Base-by-base conservation (phyloP, 2,888 invertebrate genomes). In the Salticus scenicus region DNA sequence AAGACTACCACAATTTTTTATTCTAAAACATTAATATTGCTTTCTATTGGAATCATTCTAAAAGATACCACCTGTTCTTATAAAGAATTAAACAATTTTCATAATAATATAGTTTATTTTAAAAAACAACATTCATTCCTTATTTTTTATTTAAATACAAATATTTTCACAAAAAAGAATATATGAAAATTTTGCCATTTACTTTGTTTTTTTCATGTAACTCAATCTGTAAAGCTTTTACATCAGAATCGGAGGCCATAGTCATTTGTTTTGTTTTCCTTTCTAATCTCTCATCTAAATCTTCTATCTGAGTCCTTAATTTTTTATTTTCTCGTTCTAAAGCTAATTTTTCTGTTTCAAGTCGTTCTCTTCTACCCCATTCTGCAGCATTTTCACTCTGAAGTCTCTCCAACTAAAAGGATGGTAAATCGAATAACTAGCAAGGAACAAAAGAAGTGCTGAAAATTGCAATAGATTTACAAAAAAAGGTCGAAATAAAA, bases 311-410 rank as follows among this genome's bases (percentile, higher is more conserved):
- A 24, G 91, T 91, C 31, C 92, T 91, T 67, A 97, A 90, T 90
- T 97, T 96, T 90, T 97, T 97, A 90, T 97, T 97, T 89, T 98
- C 97, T 47, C 97, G 92, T 90, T 98, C 95, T 88, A 98, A 92
- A 0, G 94, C 94, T 89, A 96, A 93, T 90, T 97, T 97, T 90
- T 98, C 97, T 0, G 97, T 96, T 92, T 98, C 98, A 72, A 98
- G 91, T 7, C 96, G 92, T 91, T 98, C 98, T 4, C 97, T 92
- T 91, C 96, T 96, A 24, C 96, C 96, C 97, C 97, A 98, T 91
- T 98, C 98, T 0, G 95, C 94, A 0, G 97, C 97, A 91, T 98
- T 98, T 92, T 98, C 98, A 0, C 95, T 95, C 92, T 98, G 97
- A 17, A 97, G 92, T 89, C 94, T 93, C 90, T 98, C 97, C 89